Base-by-base conservation (phyloP, 2,797 vertebrate genomes). In the Gallirallus australis region DNA sequence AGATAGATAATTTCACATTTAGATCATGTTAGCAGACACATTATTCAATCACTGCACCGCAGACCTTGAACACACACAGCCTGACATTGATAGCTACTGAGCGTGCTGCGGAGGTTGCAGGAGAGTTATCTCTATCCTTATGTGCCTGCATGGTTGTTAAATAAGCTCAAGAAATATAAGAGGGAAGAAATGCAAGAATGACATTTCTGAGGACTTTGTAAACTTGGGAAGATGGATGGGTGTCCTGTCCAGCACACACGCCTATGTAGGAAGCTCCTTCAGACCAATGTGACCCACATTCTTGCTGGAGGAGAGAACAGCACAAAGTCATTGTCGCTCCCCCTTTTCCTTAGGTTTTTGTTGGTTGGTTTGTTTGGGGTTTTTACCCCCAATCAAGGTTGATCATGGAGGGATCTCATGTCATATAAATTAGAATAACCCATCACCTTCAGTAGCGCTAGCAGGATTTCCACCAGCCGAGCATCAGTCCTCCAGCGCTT, bases 1-100 rank as follows among this genome's bases (percentile, higher is more conserved):
- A 65, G 57, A 18, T 50, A 59, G 45, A 53, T 64, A 81, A 94
- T 89, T 93, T 93, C 47, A 28, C 90, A 57, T 93, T 96, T 94
- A 92, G 88, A 90, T 91, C 37, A 6, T 82, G 57, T 57, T 90
- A 59, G 1, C n/a, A 93, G 84, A 31, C 40, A 56, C 69, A 56
- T 96, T 72, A 76, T 52, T 93, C 91, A 83, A 15, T 66, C 14
- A 14, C 33, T 52, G 91, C 52, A 24, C 45, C 0, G 2, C 82
- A 93, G 75, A 70, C 82, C 89, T 94, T 73, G 75, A 88, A 24
- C 52, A 25, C 48, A 18, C 30, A 4, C 5, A 15, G 25, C n/a
- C 85, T 86, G 93, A 57, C 70, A 82, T 8, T 92, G 90, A 88
- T 18, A 79, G 30, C 42, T 86, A 30, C 61, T 0, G 4, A 56